Percentiles rank a stretch among this genome's conserved stretches.
These are phyloP conservation scores for Eubucco bourcierii DNA, from an alignment of 2,113 vertebrate genomes.

Conservation along the genomic window DNA sequence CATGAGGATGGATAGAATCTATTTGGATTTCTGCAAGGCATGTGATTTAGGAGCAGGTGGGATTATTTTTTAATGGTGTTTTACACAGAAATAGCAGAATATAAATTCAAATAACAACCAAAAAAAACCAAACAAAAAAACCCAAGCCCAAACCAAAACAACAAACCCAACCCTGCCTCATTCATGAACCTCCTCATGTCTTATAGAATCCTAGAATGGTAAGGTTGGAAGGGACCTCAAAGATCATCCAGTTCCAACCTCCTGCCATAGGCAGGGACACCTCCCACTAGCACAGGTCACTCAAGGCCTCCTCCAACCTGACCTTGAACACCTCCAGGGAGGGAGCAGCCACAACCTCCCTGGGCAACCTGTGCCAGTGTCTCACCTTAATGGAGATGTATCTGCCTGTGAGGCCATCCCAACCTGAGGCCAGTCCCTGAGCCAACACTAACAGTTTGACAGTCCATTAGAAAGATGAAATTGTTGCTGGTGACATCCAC, in stretches of 20 bases:
- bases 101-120: not conserved
- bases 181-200: not conserved
- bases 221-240: too few species aligned
- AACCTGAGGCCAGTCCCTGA: not conserved
- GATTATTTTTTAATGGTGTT: not conserved
- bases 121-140: too few species aligned
- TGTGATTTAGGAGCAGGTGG: not conserved
- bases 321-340: too few species aligned
- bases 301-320: too few species aligned
- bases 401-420: not conserved
- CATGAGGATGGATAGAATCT: not conserved
- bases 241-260: too few species aligned
- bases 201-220: too few species aligned
- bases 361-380: too few species aligned
- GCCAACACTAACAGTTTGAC: not conserved
- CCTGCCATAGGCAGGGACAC: too few species aligned
- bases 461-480: not conserved
- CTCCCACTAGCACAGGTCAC: too few species aligned
- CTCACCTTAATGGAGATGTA: not conserved
- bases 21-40: not conserved
- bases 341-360: too few species aligned
- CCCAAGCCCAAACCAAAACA: too few species aligned
- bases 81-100: not conserved
- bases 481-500: not conserved
- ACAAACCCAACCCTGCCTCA: not conserved